Percentiles rank a stretch among this genome's conserved stretches.
phyloP scores from a whole-genome alignment of 2,113 vertebrate species.

The Calcarius ornatus region DNA sequence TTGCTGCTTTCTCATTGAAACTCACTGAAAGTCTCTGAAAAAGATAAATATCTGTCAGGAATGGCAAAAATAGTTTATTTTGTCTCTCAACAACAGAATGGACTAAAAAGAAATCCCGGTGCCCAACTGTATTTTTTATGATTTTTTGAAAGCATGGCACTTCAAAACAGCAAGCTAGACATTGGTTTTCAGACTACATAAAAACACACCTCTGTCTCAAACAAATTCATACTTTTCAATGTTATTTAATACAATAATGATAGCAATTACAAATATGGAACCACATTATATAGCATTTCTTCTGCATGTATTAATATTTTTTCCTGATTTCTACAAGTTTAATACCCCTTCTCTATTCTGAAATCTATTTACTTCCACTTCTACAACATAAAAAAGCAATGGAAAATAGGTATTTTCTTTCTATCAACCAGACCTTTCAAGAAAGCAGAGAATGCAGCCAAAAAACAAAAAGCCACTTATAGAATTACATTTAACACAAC shows the following conservation, averaged over 20 bases:
- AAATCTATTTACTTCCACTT: neutral
- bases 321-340: neutral
- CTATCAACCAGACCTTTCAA: neutral
- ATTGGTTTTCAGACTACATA: neutral
- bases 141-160: neutral
- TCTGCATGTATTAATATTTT: neutral
- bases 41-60: neutral
- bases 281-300: neutral
- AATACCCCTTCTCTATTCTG: neutral
- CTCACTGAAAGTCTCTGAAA: neutral
- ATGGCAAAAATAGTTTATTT: neutral
- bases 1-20: slow-evolving; percentile 3
- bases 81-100: neutral
- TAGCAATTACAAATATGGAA: neutral
- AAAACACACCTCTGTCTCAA: neutral
- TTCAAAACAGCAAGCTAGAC: neutral
- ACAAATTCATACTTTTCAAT: neutral
- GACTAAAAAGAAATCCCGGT: neutral
- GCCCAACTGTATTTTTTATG: neutral
- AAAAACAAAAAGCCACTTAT: neutral
- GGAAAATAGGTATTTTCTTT: neutral
- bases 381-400: neutral
- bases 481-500: neutral
- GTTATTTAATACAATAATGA: neutral
- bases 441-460: neutral